phyloP scores from a whole-genome alignment of 2,888 invertebrate genomes.

The Seladonia tumulorum region DNA sequence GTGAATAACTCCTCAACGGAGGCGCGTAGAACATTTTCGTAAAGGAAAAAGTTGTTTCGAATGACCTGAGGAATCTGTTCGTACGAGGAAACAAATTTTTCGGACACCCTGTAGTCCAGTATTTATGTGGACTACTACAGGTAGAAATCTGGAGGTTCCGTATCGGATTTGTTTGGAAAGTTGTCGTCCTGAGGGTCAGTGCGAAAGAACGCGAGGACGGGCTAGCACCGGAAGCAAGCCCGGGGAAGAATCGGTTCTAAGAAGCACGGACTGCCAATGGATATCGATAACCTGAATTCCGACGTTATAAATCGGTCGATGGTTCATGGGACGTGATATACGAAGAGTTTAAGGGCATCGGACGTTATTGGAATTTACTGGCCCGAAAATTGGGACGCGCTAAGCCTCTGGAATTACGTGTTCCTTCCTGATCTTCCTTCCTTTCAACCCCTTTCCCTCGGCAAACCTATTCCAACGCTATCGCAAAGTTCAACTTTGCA shows the following conservation, averaged over 20 bases:
- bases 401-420: conserved; percentile 73
- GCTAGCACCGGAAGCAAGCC: neutral
- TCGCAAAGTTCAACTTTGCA: conserved; percentile 43
- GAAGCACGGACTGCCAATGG: conserved; percentile 58
- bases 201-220: neutral
- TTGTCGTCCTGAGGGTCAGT: neutral
- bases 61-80: too few species aligned
- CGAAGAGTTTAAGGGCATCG: conserved; percentile 79
- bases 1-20: too few species aligned
- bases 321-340: conserved; percentile 76
- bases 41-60: too few species aligned
- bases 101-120: too few species aligned
- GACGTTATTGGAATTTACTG: conserved; percentile 82
- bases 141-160: neutral
- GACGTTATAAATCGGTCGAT: conserved; percentile 77
- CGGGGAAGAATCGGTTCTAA: conserved; percentile 26
- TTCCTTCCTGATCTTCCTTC: conserved; percentile 63
- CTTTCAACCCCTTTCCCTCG: conserved; percentile 42
- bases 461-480: conserved; percentile 51
- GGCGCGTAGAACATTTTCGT: too few species aligned
- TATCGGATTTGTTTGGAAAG: neutral
- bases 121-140: too few species aligned
- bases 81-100: too few species aligned
- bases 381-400: conserved; percentile 79
- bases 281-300: conserved; percentile 79